phyloP scores from a whole-genome alignment of 1,140 invertebrate species.

The Dinothrombium tinctorium region DNA sequence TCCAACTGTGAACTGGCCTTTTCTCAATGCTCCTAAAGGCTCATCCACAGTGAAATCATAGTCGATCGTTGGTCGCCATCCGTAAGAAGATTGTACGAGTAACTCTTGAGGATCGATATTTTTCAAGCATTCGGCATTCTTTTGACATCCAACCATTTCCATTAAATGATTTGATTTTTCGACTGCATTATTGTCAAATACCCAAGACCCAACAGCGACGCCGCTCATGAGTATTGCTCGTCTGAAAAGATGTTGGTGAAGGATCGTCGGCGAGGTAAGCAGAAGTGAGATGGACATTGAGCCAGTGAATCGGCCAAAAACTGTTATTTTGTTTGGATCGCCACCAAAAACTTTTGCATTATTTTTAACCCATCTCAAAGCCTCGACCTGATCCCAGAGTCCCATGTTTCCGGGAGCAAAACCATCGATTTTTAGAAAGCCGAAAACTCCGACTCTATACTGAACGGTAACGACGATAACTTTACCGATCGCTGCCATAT shows the following conservation, averaged over 20 bases:
- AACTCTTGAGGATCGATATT: constrained; percentile 6
- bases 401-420: constrained; percentile 48
- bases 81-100: constrained; percentile 1
- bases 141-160: neutral
- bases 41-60: constrained; percentile 9
- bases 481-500: constrained; percentile 16
- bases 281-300: constrained; percentile 16
- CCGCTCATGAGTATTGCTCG: constrained; percentile 17
- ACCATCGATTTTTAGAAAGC: constrained; percentile 37
- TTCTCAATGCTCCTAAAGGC: constrained; percentile 6
- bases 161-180: constrained; percentile 1
- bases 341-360: constrained; percentile 77
- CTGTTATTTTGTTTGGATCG: constrained; percentile 66
- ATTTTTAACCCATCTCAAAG: constrained; percentile 73
- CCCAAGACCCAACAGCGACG: constrained; percentile 14
- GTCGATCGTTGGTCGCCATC: constrained; percentile 14
- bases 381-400: constrained; percentile 79
- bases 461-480: constrained; percentile 21
- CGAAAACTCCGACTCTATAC: constrained; percentile 32
- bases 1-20: constrained; percentile 1
- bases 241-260: constrained; percentile 12
- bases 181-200: constrained; percentile 12
- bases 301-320: constrained; percentile 37
- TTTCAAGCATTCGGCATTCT: constrained; percentile 11
- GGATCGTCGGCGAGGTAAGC: constrained; percentile 11